Conservation (phyloP, 2,888 invertebrate genomes). For the Acrobasis suavella region DNA sequence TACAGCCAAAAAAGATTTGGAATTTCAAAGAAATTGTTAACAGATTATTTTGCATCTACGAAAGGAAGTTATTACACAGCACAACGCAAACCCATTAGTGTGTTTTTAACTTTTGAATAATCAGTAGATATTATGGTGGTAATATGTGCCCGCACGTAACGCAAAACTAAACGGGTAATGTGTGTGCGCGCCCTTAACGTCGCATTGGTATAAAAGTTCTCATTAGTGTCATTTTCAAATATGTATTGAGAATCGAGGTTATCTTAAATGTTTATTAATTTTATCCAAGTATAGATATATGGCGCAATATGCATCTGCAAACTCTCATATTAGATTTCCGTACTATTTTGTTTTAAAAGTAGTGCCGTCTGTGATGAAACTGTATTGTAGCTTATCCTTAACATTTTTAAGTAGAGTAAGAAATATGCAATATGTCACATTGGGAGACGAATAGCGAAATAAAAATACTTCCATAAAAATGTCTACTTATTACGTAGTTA, state of each 20-base stretch:
- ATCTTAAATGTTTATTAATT: not conserved
- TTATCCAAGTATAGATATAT: too few species aligned
- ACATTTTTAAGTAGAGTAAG: slow-evolving; percentile 11
- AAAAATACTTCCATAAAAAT: not conserved
- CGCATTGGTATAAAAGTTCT: not conserved
- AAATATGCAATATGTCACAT: slow-evolving; percentile 10
- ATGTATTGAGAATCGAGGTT: too few species aligned
- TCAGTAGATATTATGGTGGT: too few species aligned
- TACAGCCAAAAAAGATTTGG: too few species aligned
- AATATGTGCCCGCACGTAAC: not conserved
- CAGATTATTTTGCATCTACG: too few species aligned
- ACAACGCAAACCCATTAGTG: too few species aligned
- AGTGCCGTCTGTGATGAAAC: slow-evolving; percentile 33
- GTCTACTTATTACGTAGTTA: not conserved
- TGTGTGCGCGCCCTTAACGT: not conserved
- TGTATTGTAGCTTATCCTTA: slow-evolving; percentile 22
- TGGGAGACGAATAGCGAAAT: not conserved
- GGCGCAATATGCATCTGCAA: too few species aligned
- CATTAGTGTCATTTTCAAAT: not conserved
- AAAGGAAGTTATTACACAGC: too few species aligned
- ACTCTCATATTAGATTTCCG: slow-evolving; percentile 23
- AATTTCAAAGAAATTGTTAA: too few species aligned
- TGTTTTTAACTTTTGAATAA: too few species aligned
- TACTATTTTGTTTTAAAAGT: slow-evolving; percentile 49
- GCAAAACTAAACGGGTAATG: not conserved